Evolutionary conservation across 2,888 invertebrate species (phyloP).

Genomic region (Dexiosoma caninum): DNA sequence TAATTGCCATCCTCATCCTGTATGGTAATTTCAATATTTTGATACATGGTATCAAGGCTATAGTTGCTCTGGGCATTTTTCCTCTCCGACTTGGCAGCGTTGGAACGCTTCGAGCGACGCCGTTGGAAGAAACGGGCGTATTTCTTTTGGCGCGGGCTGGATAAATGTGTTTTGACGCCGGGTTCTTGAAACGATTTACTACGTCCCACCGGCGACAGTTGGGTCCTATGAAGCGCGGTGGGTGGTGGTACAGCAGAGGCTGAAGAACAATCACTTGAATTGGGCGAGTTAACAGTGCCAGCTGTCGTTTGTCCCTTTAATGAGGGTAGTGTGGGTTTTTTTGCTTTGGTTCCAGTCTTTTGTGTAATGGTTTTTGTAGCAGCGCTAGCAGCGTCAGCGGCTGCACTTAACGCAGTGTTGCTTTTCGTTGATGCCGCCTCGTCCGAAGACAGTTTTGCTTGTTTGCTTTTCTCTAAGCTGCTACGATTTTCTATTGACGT

Average conservation of each 20-base stretch:
- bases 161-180: constrained; percentile 69
- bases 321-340: constrained; percentile 68
- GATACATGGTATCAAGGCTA: constrained; percentile 75
- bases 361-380: constrained; percentile 33
- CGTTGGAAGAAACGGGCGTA: constrained; percentile 75
- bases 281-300: constrained; percentile 72
- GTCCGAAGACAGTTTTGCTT: constrained; percentile 64
- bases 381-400: neutral
- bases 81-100: constrained; percentile 45
- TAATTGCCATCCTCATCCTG: constrained; percentile 77
- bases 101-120: constrained; percentile 73
- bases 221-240: constrained; percentile 34
- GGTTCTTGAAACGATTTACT: constrained; percentile 78
- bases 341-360: constrained; percentile 74
- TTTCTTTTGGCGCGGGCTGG: constrained; percentile 70
- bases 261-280: constrained; percentile 74
- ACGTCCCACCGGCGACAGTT: constrained; percentile 72
- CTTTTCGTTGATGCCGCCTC: constrained; percentile 18
- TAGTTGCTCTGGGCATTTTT: constrained; percentile 70
- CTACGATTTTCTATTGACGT: constrained; percentile 73
- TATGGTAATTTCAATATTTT: constrained; percentile 77
- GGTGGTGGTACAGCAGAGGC: constrained; percentile 69
- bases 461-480: constrained; percentile 64
- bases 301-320: constrained; percentile 60
- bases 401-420: constrained; percentile 62